Conservation (phyloP, 2,113 vertebrate genomes). For the Cnemophilus loriae region DNA sequence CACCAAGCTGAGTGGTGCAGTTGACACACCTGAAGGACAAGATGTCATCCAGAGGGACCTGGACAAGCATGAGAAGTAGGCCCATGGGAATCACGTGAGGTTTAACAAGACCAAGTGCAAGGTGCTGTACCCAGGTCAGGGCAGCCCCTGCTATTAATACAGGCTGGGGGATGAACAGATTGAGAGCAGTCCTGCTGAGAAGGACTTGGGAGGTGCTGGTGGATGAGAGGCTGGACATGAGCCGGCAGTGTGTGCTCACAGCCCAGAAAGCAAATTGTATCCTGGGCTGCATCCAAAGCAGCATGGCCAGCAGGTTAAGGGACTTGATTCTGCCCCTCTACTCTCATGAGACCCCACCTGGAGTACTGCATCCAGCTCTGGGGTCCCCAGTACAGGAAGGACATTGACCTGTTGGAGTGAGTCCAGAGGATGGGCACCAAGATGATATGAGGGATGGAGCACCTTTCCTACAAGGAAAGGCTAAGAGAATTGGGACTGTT, state of each 20-base stretch:
- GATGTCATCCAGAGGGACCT: background rate
- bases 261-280: background rate
- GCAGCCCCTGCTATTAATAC: background rate
- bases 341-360: background rate
- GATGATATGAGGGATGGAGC: background rate
- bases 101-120: background rate
- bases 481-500: background rate
- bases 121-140: background rate
- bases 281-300: background rate
- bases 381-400: background rate
- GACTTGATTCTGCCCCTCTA: background rate
- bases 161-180: background rate
- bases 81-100: background rate
- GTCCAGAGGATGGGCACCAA: background rate
- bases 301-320: background rate
- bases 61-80: background rate
- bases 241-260: background rate
- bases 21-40: background rate
- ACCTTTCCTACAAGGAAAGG: background rate
- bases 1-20: background rate
- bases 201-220: background rate
- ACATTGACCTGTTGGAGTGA: background rate
- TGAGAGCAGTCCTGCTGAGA: background rate
- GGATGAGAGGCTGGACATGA: background rate
- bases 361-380: background rate